These are phyloP conservation scores for Amaurobius ferox DNA, from an alignment of 2,888 invertebrate species.

Conservation along the genomic window DNA sequence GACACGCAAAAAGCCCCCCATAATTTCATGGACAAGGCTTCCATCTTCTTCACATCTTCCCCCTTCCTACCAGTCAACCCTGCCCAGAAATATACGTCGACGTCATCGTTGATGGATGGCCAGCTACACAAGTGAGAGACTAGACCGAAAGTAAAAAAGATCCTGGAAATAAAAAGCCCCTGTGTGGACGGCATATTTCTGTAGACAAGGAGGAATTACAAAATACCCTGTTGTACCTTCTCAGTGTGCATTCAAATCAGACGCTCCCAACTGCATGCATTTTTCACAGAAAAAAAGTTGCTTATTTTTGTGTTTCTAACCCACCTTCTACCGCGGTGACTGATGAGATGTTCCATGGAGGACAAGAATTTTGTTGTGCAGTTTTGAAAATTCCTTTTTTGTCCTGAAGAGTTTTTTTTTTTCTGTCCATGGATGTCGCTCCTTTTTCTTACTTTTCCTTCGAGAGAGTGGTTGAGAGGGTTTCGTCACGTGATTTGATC, in stretches of 20 bases:
- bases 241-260: constrained; percentile 54
- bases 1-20: constrained; percentile 44
- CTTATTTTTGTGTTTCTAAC: constrained; percentile 20
- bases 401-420: not conserved
- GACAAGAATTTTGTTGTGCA: constrained; percentile 52
- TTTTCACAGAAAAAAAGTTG: constrained; percentile 35
- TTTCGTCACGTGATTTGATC: not conserved
- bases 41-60: constrained; percentile 41
- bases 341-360: constrained; percentile 53
- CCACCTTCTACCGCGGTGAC: constrained; percentile 53
- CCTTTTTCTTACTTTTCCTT: not conserved
- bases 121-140: constrained; percentile 10
- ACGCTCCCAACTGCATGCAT: constrained; percentile 29
- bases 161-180: constrained; percentile 26
- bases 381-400: constrained; percentile 23
- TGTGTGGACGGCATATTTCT: constrained; percentile 44
- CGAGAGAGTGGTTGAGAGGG: not conserved
- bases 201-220: constrained; percentile 69
- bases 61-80: constrained; percentile 25
- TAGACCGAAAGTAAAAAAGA: constrained; percentile 15
- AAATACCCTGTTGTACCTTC: constrained; percentile 37
- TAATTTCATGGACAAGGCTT: constrained; percentile 57
- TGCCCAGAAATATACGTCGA: constrained; percentile 49
- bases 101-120: constrained; percentile 62
- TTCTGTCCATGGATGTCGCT: not conserved